phyloP scores from a whole-genome alignment of 1,140 invertebrate genomes.

The Drosophila melanica region DNA sequence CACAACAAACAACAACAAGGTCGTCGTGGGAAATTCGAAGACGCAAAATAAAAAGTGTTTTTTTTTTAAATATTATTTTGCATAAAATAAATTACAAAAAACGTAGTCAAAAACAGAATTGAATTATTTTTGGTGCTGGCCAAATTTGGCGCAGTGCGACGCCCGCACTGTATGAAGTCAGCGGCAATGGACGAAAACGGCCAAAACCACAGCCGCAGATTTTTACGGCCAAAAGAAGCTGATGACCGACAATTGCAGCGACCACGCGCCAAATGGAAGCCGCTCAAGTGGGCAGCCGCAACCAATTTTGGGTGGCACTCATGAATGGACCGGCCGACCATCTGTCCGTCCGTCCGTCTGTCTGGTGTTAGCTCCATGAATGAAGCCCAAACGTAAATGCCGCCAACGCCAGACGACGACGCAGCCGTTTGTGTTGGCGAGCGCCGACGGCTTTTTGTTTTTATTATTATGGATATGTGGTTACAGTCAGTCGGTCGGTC shows the following conservation, averaged over 20 bases:
- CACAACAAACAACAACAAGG: constrained; percentile 57
- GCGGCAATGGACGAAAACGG: constrained; percentile 38
- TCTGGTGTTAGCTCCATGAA: constrained; percentile 49
- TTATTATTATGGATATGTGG: constrained; percentile 26
- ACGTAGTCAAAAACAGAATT: constrained; percentile 6
- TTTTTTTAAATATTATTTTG: constrained; percentile 37
- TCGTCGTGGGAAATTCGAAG: constrained; percentile 71
- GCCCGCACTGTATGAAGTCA: constrained; percentile 59
- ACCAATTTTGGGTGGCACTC: constrained; percentile 76
- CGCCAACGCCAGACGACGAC: constrained; percentile 48
- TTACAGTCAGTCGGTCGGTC: not conserved
- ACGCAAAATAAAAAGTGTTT: constrained; percentile 39
- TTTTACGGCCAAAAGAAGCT: constrained; percentile 41
- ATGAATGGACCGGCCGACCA: constrained; percentile 59
- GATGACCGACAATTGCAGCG: constrained; percentile 76
- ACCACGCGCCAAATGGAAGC: constrained; percentile 75
- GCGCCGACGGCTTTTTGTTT: constrained; percentile 57
- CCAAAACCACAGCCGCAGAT: constrained; percentile 34
- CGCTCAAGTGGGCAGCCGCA: constrained; percentile 64
- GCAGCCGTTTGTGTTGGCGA: constrained; percentile 63
- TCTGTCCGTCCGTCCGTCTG: constrained; percentile 4
- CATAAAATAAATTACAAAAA: constrained; percentile 1
- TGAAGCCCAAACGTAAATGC: constrained; percentile 54
- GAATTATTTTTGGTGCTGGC: constrained; percentile 44
- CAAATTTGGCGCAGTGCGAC: constrained; percentile 53